Evolutionary conservation across 2,797 vertebrate species (phyloP), one percentile per base, ranked within the genome.

Genomic region (Steatocranus sp.): DNA sequence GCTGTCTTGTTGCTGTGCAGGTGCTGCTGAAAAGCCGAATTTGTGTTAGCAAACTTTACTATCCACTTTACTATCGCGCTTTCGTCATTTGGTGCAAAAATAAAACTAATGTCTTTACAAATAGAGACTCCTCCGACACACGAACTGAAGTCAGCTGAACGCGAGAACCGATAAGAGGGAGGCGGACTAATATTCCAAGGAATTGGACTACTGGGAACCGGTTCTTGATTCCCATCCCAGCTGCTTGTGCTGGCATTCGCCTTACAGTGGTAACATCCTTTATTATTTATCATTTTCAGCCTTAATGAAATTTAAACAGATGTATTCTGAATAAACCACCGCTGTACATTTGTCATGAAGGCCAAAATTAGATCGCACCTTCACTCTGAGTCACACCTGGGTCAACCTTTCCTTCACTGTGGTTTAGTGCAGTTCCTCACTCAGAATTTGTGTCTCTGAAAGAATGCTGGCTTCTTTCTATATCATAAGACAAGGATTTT

Each of bases 31-130:
- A 58, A 58, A 58, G 54, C 54, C 9, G 17, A 58, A 4, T 18
- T 32, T 58, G 54, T 58, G 54, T 58, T 58, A 7, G 54, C 54
- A 58, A 27, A n/a, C n/a, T n/a, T n/a, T n/a, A n/a, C n/a, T n/a
- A n/a, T 56, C 5, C 27, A 56, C 27, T 30, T 56, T 56, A 56
- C 25, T 17, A 17, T 56, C 8, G 15, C 15, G 25, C 8, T 17
- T 17, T 10, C 8, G 25, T 56, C 14, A 30, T 30, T 56, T 56
- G 17, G 25, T 56, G 25, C 53, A 18, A 56, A 56, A 17, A 56
- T 56, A 56, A 30, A 56, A 30, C 25, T 10, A 56, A 56, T 6
- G 25, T 30, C 25, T 56, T 30, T 18, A 30, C 15, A 17, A 30
- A 0, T 17, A 17, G 3, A 30, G 8, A 56, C 25, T 0, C 53